Evolutionary conservation across 2,797 vertebrate genomes (phyloP).

Genomic region (Acipenser ruthenus): DNA sequence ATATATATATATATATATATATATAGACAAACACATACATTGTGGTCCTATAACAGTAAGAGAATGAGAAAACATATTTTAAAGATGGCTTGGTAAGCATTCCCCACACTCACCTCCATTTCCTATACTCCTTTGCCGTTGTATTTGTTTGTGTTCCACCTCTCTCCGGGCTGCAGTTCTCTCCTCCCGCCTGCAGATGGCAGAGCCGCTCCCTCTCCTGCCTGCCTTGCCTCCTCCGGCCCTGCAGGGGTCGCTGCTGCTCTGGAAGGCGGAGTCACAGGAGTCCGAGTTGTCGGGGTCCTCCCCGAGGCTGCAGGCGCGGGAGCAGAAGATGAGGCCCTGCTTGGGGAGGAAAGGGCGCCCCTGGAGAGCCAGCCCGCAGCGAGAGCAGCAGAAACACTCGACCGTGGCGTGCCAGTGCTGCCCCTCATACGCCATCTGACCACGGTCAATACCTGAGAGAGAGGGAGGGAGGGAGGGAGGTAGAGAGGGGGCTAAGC

Average conservation of each 20-base stretch:
- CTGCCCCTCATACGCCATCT: conserved; percentile 84
- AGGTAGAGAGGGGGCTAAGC: background rate
- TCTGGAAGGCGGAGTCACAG: conserved; percentile 64
- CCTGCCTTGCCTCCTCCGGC: conserved; percentile 15
- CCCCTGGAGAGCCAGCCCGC: conserved; percentile 68
- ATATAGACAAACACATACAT: too few species aligned
- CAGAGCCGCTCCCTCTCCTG: conserved; percentile 5
- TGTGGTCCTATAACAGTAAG: too few species aligned
- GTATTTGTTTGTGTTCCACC: background rate
- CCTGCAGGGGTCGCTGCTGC: conserved; percentile 34
- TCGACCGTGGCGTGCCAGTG: conserved; percentile 81
- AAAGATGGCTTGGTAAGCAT: too few species aligned
- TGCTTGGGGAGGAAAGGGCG: conserved; percentile 74
- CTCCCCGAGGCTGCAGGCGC: conserved; percentile 70
- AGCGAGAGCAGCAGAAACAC: conserved; percentile 81
- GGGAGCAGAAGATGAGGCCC: conserved; percentile 84
- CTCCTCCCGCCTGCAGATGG: conserved; percentile 35
- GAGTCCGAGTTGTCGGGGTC: conserved; percentile 66
- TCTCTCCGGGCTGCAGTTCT: conserved; percentile 24
- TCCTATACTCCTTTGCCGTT: background rate
- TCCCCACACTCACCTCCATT: background rate
- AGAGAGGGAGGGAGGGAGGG: background rate
- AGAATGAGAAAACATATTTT: too few species aligned
- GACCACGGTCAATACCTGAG: conserved; percentile 80
- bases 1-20: too few species aligned